These are phyloP conservation scores for Drosophila fulvimacula DNA, from an alignment of 2,888 invertebrate species.

Conservation along the genomic window DNA sequence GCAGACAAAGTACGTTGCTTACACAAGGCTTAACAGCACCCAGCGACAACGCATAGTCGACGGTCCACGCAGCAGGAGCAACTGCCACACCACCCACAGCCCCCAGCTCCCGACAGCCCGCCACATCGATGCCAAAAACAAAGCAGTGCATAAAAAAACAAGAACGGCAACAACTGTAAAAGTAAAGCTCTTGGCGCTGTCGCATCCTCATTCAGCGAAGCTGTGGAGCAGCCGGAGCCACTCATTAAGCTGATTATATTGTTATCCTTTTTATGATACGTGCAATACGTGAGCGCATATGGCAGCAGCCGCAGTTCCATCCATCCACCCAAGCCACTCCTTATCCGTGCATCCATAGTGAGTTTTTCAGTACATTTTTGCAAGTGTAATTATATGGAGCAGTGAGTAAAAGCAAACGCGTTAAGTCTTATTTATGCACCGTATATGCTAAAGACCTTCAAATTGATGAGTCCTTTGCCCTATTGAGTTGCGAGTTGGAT, in stretches of 20 bases:
- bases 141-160: conserved; percentile 67
- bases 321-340: neutral
- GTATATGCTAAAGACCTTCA: conserved; percentile 39
- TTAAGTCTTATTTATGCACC: conserved; percentile 59
- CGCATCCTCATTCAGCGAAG: conserved; percentile 48
- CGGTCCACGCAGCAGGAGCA: conserved; percentile 43
- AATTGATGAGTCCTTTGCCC: conserved; percentile 47
- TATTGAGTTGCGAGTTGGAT: conserved; percentile 5
- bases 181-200: conserved; percentile 68
- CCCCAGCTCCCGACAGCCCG: neutral
- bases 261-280: conserved; percentile 83
- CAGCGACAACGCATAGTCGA: conserved; percentile 45
- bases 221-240: conserved; percentile 67
- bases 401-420: conserved; percentile 49
- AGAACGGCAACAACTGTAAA: conserved; percentile 45
- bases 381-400: conserved; percentile 74
- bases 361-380: conserved; percentile 59
- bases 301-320: conserved; percentile 59
- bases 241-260: conserved; percentile 84
- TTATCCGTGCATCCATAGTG: conserved; percentile 16
- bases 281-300: conserved; percentile 77
- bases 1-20: conserved; percentile 76
- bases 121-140: conserved; percentile 59
- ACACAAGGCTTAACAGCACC: conserved; percentile 77
- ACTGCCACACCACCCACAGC: conserved; percentile 18